These are phyloP conservation scores for Argopecten irradians DNA, from an alignment of 1,140 invertebrate species.

Conservation along the genomic window DNA sequence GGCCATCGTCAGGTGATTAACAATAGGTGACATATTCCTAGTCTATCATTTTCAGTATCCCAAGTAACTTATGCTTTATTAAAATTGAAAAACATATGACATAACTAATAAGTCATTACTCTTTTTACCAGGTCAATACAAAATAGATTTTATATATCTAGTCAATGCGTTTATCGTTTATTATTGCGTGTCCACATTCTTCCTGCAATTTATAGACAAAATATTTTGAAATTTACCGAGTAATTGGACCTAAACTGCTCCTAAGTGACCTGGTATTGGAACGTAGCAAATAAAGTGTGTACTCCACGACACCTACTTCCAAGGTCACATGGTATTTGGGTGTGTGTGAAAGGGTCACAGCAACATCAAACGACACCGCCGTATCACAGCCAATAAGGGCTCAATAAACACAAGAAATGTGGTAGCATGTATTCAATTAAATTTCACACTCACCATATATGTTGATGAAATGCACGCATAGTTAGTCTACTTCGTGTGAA, in stretches of 20 bases:
- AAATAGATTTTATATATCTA: no score
- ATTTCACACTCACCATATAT: background rate
- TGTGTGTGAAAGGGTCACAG: background rate
- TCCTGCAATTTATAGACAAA: no score
- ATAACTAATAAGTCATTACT: no score
- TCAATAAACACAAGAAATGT: background rate
- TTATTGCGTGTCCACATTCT: no score
- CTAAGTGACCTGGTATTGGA: background rate
- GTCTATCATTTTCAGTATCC: no score
- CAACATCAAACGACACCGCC: background rate
- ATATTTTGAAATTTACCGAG: no score
- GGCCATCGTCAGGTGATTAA: no score
- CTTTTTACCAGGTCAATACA: no score
- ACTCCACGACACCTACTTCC: background rate
- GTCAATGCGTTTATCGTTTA: no score
- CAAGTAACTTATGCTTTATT: no score
- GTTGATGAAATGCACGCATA: background rate
- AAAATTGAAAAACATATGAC: no score
- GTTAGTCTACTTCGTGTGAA: background rate
- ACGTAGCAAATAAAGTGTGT: background rate
- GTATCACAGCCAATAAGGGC: background rate
- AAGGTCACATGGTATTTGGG: background rate
- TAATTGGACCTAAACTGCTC: background rate
- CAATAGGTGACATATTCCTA: no score
- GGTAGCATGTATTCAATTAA: background rate